These are phyloP conservation scores for Dipodomys stephensi DNA, from an alignment of 2,113 vertebrate species.

Conservation along the genomic window DNA sequence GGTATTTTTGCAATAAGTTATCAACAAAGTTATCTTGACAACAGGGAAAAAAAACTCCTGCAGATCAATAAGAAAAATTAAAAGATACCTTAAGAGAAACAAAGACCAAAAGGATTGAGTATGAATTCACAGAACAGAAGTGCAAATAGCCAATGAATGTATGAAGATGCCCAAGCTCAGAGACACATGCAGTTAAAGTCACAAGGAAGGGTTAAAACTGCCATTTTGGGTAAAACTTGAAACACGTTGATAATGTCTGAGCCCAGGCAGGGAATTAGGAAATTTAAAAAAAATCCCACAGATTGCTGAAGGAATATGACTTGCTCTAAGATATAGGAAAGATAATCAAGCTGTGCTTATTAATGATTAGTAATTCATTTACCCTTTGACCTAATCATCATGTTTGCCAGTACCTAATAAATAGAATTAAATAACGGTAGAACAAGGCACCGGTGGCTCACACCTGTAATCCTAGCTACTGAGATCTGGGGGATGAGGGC, in stretches of 20 bases:
- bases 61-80: background rate
- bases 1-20: background rate
- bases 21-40: background rate
- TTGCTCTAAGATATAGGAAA: background rate
- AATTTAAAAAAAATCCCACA: background rate
- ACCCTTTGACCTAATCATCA: conserved; percentile 14
- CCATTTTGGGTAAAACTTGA: conserved; percentile 10
- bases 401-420: background rate
- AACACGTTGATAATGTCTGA: background rate
- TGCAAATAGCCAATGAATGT: background rate
- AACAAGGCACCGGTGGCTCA: no score
- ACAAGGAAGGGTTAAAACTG: background rate
- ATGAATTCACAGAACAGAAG: background rate
- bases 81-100: background rate
- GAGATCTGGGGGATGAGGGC: no score
- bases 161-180: background rate
- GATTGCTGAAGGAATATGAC: conserved; percentile 1
- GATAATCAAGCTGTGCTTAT: background rate
- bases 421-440: conserved; percentile 22
- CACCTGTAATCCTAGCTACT: no score
- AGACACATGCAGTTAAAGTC: background rate
- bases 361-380: conserved; percentile 38
- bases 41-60: conserved; percentile 5
- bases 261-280: background rate
- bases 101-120: background rate